Evolutionary conservation across 2,797 vertebrate species (phyloP).

Genomic region (Malacoraja senta): DNA sequence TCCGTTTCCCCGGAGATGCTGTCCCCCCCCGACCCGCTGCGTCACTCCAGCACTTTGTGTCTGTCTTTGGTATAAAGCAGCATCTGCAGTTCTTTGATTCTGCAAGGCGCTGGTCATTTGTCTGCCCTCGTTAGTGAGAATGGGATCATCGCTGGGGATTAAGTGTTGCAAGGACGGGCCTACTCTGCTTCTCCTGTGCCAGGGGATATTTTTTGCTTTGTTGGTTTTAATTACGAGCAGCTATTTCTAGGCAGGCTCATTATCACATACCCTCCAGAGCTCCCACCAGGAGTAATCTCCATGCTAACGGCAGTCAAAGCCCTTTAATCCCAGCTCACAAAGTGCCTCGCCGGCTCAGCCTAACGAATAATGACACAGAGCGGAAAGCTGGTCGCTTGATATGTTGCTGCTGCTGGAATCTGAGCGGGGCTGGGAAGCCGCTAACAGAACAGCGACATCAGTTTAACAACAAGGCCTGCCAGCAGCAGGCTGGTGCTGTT

Average conservation of each 20-base stretch:
- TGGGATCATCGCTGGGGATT: background rate
- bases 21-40: too few species aligned
- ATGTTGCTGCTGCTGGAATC: background rate
- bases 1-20: too few species aligned
- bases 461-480: background rate
- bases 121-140: background rate
- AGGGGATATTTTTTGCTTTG: background rate
- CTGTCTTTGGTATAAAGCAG: too few species aligned
- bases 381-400: background rate
- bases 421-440: background rate
- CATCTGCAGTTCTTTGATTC: too few species aligned
- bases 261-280: background rate
- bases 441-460: background rate
- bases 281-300: conserved; percentile 4
- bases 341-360: background rate
- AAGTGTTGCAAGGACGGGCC: background rate
- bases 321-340: background rate
- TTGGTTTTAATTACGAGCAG: conserved; percentile 2
- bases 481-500: background rate
- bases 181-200: background rate
- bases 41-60: too few species aligned
- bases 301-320: background rate
- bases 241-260: background rate
- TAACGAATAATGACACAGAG: background rate
- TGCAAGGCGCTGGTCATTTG: too few species aligned